Evolutionary conservation across 2,113 vertebrate species (phyloP).

Genomic region (Lophius piscatorius): DNA sequence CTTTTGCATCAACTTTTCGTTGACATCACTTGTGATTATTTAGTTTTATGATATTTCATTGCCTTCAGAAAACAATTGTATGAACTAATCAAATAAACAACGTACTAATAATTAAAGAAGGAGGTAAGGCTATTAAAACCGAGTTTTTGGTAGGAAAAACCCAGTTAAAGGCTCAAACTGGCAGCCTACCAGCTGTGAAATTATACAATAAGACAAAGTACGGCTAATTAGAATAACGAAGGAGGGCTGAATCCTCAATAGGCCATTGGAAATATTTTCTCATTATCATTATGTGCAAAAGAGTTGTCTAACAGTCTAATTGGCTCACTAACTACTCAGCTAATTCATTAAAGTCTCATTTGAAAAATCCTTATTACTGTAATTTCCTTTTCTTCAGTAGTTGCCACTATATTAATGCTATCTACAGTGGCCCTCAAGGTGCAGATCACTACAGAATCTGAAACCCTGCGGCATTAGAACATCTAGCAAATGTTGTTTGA

Average conservation of each 20-base stretch:
- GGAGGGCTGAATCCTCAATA: slow-evolving; percentile 1
- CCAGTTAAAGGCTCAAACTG: slow-evolving; percentile 28
- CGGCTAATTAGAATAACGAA: slow-evolving; percentile 11
- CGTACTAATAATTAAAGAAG: slow-evolving; percentile 19
- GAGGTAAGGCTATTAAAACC: slow-evolving; percentile 28
- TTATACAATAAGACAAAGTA: slow-evolving; percentile 12
- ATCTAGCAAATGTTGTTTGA: background rate
- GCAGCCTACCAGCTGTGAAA: slow-evolving; percentile 40
- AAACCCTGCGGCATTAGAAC: background rate
- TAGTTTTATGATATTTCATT: too few species aligned
- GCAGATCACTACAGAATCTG: background rate
- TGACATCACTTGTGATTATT: slow-evolving; percentile 3
- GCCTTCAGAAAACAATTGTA: slow-evolving; percentile 16
- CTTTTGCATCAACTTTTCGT: background rate
- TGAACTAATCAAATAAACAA: slow-evolving; percentile 22
- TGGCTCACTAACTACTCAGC: background rate
- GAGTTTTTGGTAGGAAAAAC: slow-evolving; percentile 17
- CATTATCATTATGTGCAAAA: background rate
- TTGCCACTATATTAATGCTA: background rate
- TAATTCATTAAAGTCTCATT: too few species aligned
- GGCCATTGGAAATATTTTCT: background rate
- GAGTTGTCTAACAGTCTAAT: background rate
- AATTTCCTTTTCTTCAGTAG: background rate
- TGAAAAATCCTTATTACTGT: background rate
- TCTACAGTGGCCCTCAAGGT: background rate